Evolutionary conservation across 2,113 vertebrate genomes (phyloP), one percentile per base, ranked within the genome.

Genomic region (Petrocephalus zakoni): DNA sequence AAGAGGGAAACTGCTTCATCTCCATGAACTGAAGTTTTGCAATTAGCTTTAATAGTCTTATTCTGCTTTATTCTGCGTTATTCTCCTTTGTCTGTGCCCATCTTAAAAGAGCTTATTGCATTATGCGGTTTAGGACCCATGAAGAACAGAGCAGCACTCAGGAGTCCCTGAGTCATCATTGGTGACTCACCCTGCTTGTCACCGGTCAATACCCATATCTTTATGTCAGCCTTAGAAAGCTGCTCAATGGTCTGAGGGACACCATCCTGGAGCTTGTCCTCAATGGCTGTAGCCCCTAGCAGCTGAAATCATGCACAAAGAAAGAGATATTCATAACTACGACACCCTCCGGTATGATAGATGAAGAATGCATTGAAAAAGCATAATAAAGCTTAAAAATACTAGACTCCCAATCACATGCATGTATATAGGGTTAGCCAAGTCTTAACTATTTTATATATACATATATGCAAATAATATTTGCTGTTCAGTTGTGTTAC

Each of bases 141-240:
- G 13, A 78, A 42, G 72, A 68, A 15, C 34, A 42, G 61, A 64
- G n/a, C n/a, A 29, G n/a, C 25, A 8, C 37, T 81, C 34, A 81
- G 42, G 2, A 15, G 10, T 52, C 15, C 25, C 9, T 47, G 34
- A 17, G 46, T 37, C 7, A 47, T 13, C 85, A 21, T 34, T 22
- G 21, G 1, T 21, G 89, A 56, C 46, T 53, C 95, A 99, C 98
- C 98, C 97, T 98, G 98, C 83, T 99, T 99, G 94, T 99, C 98
- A 13, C 98, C 98, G 0, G 98, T 99, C 58, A 99, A 94, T 91
- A 99, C 96, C 98, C 98, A 99, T 87, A 98, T 94, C 93, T 97
- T 99, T 93, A 99, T 97, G 91, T 96, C 94, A 0, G 98, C 98
- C 93, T 96, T 97, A 89, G 93, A 92, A 87, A 99, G 95, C 89